A percentile compares a stretch with the other conserved stretches of the same genome.
These are phyloP conservation scores for Autographa gamma DNA, from an alignment of 2,888 invertebrate species.

Conservation along the genomic window DNA sequence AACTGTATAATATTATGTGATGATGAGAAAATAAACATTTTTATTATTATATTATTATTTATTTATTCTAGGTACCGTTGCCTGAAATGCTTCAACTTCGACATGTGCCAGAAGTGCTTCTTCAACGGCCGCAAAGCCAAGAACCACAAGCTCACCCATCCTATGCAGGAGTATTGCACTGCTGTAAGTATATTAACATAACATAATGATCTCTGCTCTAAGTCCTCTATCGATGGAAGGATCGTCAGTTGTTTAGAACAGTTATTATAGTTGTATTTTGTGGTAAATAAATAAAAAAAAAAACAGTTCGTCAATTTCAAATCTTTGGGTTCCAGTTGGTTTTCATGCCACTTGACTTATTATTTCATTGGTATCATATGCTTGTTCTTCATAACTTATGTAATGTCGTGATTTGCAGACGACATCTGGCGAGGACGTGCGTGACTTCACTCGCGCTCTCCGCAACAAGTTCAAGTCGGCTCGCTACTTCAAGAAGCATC, in stretches of 20 bases:
- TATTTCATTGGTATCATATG: too few species aligned
- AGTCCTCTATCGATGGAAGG: too few species aligned
- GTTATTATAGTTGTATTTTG: too few species aligned
- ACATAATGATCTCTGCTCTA: too few species aligned
- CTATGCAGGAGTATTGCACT: conserved; percentile 99
- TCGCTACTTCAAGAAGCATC: conserved; percentile 98
- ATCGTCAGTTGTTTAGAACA: too few species aligned
- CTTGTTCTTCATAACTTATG: neutral
- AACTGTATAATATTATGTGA: too few species aligned
- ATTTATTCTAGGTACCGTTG: conserved; percentile 94
- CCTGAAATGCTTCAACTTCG: conserved; percentile 99
- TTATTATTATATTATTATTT: too few species aligned
- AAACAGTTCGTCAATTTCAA: too few species aligned
- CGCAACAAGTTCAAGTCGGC: conserved; percentile 99
- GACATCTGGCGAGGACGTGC: conserved; percentile 99
- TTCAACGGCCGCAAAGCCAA: conserved; percentile 99
- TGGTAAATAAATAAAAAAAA: too few species aligned
- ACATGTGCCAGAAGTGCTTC: conserved; percentile 99
- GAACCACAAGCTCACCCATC: conserved; percentile 99
- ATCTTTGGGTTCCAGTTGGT: too few species aligned
- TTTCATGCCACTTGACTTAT: too few species aligned
- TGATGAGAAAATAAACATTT: too few species aligned
- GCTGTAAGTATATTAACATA: conserved; percentile 89
- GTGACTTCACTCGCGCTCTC: conserved; percentile 98
- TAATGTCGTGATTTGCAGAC: conserved; percentile 89